Evolutionary conservation across 2,113 vertebrate genomes (phyloP).

Genomic region (Hypomesus transpacificus): DNA sequence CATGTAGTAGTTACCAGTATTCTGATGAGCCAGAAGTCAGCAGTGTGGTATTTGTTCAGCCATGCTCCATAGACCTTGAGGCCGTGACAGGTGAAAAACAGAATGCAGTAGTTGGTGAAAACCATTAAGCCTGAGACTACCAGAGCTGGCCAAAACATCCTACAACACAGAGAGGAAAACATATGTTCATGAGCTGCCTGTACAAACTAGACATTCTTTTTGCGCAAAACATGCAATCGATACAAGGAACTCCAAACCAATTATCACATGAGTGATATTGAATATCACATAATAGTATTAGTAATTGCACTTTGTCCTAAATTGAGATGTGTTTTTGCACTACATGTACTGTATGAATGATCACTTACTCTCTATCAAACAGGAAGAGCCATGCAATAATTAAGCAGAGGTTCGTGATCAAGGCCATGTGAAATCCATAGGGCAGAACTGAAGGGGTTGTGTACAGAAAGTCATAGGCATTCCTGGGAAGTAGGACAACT

Average conservation of each 20-base stretch:
- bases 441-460: conserved; percentile 55
- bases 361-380: conserved; percentile 68
- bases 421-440: conserved; percentile 59
- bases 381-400: conserved; percentile 64
- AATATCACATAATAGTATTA: no score
- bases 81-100: conserved; percentile 72
- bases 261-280: no score
- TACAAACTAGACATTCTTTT: no score
- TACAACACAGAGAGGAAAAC: conserved; percentile 40
- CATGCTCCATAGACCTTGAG: conserved; percentile 63
- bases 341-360: background rate
- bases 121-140: conserved; percentile 65
- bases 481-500: conserved; percentile 39
- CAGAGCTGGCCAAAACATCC: conserved; percentile 67
- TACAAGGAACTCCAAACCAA: no score
- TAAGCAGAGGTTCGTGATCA: conserved; percentile 51
- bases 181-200: background rate
- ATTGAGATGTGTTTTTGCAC: no score
- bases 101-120: conserved; percentile 45
- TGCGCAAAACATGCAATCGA: no score
- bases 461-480: conserved; percentile 60
- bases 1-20: conserved; percentile 63
- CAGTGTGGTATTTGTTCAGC: conserved; percentile 63
- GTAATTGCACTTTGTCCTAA: no score
- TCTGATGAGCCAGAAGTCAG: conserved; percentile 74